These are phyloP conservation scores for Latheticus oryzae DNA, from an alignment of 2,888 invertebrate genomes.

Conservation along the genomic window DNA sequence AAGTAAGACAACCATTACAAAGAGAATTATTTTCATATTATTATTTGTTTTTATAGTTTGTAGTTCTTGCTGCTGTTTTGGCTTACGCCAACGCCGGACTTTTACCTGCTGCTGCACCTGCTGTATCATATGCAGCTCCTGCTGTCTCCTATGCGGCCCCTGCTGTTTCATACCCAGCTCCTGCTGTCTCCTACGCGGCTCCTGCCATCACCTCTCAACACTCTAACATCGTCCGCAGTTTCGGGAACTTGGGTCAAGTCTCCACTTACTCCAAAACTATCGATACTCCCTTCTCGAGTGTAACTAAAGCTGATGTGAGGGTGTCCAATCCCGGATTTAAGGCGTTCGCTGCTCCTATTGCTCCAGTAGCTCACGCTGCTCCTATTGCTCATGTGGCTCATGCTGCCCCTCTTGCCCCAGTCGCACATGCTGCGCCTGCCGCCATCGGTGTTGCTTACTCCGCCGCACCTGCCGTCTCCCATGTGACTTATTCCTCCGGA, in stretches of 20 bases:
- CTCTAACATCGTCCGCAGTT: conserved; percentile 72
- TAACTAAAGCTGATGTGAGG: conserved; percentile 77
- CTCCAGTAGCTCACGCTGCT: conserved; percentile 72
- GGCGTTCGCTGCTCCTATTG: conserved; percentile 57
- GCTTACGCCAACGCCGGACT: conserved; percentile 67
- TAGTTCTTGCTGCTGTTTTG: conserved; percentile 67
- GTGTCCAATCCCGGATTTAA: conserved; percentile 73
- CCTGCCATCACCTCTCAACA: conserved; percentile 69
- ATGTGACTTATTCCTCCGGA: conserved; percentile 72
- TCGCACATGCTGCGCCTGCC: conserved; percentile 54
- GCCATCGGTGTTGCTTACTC: conserved; percentile 72
- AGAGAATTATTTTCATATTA: too few species aligned
- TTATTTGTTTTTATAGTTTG: conserved; percentile 59
- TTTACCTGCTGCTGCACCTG: conserved; percentile 66
- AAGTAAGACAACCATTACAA: conserved; percentile 25
- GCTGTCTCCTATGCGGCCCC: conserved; percentile 68
- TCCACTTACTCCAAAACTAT: conserved; percentile 78
- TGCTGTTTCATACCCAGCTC: conserved; percentile 50
- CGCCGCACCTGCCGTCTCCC: conserved; percentile 72
- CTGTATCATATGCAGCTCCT: conserved; percentile 63
- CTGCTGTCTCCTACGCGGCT: conserved; percentile 56
- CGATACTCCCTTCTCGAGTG: conserved; percentile 79
- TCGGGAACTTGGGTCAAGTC: conserved; percentile 77
- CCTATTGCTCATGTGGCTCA: conserved; percentile 52
- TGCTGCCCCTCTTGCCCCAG: conserved; percentile 51